phyloP scores from a whole-genome alignment of 2,113 vertebrate species.

The Dasypus novemcinctus region DNA sequence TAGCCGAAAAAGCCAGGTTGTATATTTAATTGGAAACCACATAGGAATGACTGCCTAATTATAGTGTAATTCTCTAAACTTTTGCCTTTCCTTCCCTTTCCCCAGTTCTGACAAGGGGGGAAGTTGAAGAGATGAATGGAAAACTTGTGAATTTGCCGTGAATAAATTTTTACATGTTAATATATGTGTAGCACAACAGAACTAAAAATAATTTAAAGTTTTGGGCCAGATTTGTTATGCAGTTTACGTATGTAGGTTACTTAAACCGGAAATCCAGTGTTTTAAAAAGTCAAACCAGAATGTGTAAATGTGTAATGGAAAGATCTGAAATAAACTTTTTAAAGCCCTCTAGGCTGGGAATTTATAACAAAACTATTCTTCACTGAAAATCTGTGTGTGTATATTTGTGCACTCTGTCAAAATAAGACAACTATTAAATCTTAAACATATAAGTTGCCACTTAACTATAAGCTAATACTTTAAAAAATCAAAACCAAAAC shows the following conservation, averaged over 20 bases:
- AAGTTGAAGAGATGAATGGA: conserved; percentile 72
- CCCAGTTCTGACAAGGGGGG: conserved; percentile 56
- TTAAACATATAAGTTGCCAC: conserved; percentile 52
- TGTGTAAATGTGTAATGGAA: conserved; percentile 83
- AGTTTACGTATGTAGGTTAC: conserved; percentile 71
- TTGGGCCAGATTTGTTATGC: conserved; percentile 76
- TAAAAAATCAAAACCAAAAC: conserved; percentile 59
- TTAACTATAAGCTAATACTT: conserved; percentile 58
- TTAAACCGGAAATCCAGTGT: conserved; percentile 75
- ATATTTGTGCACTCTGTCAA: conserved; percentile 40
- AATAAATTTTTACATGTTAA: conserved; percentile 78
- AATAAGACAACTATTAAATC: conserved; percentile 64
- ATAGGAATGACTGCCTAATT: conserved; percentile 36
- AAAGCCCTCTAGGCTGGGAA: conserved; percentile 78
- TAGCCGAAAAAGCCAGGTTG: not conserved
- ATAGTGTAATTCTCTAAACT: conserved; percentile 47
- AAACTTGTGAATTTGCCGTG: conserved; percentile 79
- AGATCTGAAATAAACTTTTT: conserved; percentile 78
- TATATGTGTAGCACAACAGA: conserved; percentile 77
- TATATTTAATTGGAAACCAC: conserved; percentile 7
- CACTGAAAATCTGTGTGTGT: conserved; percentile 48
- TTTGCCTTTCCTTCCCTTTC: conserved; percentile 46
- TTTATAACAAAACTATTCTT: conserved; percentile 74
- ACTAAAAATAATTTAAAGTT: conserved; percentile 80
- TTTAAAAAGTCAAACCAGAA: conserved; percentile 78